Conservation (phyloP, 1,140 invertebrate genomes). For the Drosophila biarmipes region DNA sequence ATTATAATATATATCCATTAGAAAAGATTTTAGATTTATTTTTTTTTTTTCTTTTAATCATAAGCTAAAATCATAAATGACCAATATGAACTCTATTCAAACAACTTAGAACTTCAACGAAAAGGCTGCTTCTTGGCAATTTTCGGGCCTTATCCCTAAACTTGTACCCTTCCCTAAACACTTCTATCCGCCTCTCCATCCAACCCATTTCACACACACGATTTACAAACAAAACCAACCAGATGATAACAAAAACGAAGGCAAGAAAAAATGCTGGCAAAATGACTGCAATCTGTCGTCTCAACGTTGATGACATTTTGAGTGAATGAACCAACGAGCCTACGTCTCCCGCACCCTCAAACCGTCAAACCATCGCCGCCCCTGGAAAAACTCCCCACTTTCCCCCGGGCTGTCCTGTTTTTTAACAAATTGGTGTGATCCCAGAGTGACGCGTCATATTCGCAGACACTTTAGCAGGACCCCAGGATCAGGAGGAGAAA, state of each 20-base stretch:
- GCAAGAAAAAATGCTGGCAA: slow-evolving; percentile 61
- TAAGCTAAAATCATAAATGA: no score
- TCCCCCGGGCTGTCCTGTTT: slow-evolving; percentile 40
- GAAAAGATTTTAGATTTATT: not conserved
- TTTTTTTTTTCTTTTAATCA: no score
- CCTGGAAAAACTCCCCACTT: slow-evolving; percentile 1
- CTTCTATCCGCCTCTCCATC: slow-evolving; percentile 18
- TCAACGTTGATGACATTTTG: slow-evolving; percentile 82
- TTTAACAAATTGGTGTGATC: slow-evolving; percentile 82
- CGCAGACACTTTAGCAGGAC: slow-evolving; percentile 76
- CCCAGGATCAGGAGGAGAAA: slow-evolving; percentile 47
- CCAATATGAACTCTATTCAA: not conserved
- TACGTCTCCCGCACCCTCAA: slow-evolving; percentile 32
- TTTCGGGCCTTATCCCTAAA: not conserved
- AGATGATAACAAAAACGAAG: slow-evolving; percentile 60
- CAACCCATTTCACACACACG: slow-evolving; percentile 28
- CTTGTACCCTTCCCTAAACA: slow-evolving; percentile 5
- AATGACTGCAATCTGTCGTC: slow-evolving; percentile 82
- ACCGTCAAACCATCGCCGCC: slow-evolving; percentile 2
- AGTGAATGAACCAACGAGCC: slow-evolving; percentile 77
- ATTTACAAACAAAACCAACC: slow-evolving; percentile 49
- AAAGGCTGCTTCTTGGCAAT: not conserved
- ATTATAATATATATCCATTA: no score
- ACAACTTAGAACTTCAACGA: not conserved
- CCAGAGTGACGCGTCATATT: slow-evolving; percentile 80